A percentile compares a stretch with the other conserved stretches of the same genome.
Evolutionary conservation across 2,888 invertebrate species (phyloP).

Genomic region (Sminthurinus aureus): DNA sequence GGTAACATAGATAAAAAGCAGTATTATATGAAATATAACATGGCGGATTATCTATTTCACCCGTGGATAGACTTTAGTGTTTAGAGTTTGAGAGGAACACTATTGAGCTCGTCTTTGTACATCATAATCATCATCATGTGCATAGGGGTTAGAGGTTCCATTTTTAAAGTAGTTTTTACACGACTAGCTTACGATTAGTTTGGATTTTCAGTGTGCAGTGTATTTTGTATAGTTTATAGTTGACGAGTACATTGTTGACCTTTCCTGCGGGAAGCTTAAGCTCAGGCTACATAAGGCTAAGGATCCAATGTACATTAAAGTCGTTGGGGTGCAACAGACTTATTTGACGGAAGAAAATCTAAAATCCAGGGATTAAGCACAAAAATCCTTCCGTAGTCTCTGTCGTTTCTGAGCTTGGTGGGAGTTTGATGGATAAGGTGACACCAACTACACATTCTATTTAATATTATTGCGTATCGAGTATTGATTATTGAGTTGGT

Average conservation of each 20-base stretch:
- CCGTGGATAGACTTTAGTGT: no score
- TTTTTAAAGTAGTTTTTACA: no score
- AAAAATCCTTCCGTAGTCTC: constrained; percentile 26
- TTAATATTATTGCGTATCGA: background rate
- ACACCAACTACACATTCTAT: constrained; percentile 18
- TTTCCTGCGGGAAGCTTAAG: constrained; percentile 38
- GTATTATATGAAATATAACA: no score
- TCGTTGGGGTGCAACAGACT: constrained; percentile 38
- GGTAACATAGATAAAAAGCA: no score
- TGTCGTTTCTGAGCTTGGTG: constrained; percentile 15
- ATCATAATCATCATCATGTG: no score
- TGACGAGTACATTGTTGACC: constrained; percentile 23
- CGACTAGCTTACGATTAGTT: no score
- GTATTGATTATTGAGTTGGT: background rate
- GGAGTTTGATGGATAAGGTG: constrained; percentile 38
- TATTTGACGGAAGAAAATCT: constrained; percentile 28
- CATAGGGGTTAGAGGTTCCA: no score
- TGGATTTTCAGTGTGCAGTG: no score
- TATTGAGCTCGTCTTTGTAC: no score
- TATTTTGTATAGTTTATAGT: background rate
- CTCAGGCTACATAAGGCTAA: constrained; percentile 24
- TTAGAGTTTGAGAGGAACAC: no score
- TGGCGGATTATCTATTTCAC: no score
- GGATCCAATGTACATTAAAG: constrained; percentile 42
- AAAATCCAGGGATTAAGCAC: constrained; percentile 34